These are phyloP conservation scores for Falcunculus frontatus DNA, from an alignment of 2,113 vertebrate genomes.

Conservation along the genomic window DNA sequence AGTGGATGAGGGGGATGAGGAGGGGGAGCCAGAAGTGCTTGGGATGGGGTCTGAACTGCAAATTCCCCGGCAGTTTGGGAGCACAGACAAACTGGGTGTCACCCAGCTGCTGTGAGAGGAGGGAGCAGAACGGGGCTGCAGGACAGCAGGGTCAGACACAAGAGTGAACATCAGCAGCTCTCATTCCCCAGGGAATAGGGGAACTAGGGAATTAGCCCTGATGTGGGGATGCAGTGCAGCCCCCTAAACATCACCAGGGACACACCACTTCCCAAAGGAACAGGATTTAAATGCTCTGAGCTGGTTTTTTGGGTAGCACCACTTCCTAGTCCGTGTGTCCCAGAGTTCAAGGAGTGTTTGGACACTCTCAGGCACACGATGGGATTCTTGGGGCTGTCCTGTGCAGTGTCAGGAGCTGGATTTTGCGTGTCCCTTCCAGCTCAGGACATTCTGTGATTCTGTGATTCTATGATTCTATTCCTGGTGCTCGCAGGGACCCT, in stretches of 20 bases:
- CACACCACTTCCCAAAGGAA: background rate
- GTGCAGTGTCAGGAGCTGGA: background rate
- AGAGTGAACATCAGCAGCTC: rapidly evolving
- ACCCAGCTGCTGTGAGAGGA: background rate
- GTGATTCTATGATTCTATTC: background rate
- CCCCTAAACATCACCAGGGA: background rate
- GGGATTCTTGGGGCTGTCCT: background rate
- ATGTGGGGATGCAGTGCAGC: rapidly evolving
- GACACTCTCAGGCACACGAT: background rate
- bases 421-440: background rate
- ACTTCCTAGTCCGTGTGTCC: background rate
- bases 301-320: background rate
- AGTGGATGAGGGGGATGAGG: rapidly evolving
- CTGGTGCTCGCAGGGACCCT: rapidly evolving
- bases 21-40: background rate
- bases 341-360: background rate
- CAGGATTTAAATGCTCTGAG: background rate
- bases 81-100: background rate
- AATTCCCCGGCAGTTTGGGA: rapidly evolving
- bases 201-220: background rate
- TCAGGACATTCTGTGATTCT: background rate
- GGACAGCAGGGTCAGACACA: background rate
- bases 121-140: background rate
- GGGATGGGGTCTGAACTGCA: background rate
- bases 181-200: background rate